phyloP scores from a whole-genome alignment of 2,888 invertebrate species.

The Caenorhabditis uteleia region DNA sequence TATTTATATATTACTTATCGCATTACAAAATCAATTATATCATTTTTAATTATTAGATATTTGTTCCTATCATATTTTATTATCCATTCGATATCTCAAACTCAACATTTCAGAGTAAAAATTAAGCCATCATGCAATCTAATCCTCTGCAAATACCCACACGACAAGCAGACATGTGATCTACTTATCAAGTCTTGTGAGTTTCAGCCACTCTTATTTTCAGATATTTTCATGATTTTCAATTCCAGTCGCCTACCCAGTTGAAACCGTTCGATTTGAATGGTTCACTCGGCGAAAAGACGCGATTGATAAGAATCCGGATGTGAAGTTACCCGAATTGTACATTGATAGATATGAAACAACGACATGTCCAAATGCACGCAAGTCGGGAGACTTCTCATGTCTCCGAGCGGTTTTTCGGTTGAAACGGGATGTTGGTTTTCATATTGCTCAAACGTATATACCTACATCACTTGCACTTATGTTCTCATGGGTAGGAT shows the following conservation, averaged over 20 bases:
- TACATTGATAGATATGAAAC: slow-evolving; percentile 65
- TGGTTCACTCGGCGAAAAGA: slow-evolving; percentile 66
- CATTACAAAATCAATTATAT: too few species aligned
- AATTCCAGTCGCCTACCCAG: slow-evolving; percentile 67
- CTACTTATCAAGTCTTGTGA: slow-evolving; percentile 68
- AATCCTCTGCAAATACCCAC: slow-evolving; percentile 69
- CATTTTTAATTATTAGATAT: too few species aligned
- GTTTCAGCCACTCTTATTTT: slow-evolving; percentile 17
- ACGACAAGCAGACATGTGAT: slow-evolving; percentile 68
- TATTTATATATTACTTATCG: too few species aligned
- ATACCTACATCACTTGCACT: slow-evolving; percentile 68
- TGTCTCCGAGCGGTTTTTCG: slow-evolving; percentile 62
- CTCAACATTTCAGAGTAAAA: slow-evolving; percentile 56
- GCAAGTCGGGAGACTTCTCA: slow-evolving; percentile 56
- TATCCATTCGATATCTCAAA: too few species aligned
- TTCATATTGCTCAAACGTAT: slow-evolving; percentile 68
- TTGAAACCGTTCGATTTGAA: slow-evolving; percentile 68
- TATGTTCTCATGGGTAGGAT: slow-evolving; percentile 69
- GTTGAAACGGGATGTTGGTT: slow-evolving; percentile 68
- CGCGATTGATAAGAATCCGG: slow-evolving; percentile 69
- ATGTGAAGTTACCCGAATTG: slow-evolving; percentile 68
- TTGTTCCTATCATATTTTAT: too few species aligned
- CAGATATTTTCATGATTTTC: not conserved
- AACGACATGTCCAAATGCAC: slow-evolving; percentile 53
- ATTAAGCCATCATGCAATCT: slow-evolving; percentile 68